A percentile compares a stretch with the other conserved stretches of the same genome.
Conservation (phyloP, 2,113 vertebrate genomes). For the Stigmatopora argus region DNA sequence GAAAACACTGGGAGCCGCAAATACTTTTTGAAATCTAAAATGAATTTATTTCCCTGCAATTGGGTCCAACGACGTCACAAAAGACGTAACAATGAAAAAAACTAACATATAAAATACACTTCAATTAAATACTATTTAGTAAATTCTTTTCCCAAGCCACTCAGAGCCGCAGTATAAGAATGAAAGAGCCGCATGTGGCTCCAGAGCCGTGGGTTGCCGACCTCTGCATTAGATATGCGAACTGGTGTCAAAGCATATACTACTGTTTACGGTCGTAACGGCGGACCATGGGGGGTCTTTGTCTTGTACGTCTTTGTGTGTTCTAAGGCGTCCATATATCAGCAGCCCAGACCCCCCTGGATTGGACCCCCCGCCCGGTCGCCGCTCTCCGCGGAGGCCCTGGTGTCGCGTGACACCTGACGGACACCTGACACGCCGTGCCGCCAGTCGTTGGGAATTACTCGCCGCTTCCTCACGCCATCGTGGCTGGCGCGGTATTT, state of each 20-base stretch:
- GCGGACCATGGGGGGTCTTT: not conserved
- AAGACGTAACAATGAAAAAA: too few relatives aligned
- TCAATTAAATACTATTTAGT: too few relatives aligned
- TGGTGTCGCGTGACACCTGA: not conserved
- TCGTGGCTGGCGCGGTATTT: not conserved
- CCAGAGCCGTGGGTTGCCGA: too few relatives aligned
- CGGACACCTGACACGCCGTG: not conserved
- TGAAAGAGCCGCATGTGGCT: too few relatives aligned
- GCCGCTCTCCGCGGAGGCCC: not conserved
- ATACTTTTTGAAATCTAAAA: too few relatives aligned
- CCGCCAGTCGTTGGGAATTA: not conserved
- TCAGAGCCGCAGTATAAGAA: too few relatives aligned
- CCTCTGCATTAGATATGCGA: too few relatives aligned
- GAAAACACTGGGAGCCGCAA: too few relatives aligned
- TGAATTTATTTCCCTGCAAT: too few relatives aligned
- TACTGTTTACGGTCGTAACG: not conserved
- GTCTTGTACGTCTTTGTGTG: constrained; percentile 5
- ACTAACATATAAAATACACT: too few relatives aligned
- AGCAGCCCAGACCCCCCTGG: not conserved
- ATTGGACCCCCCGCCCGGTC: not conserved
- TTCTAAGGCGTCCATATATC: constrained; percentile 3
- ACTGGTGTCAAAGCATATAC: not conserved
- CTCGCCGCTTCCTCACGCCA: not conserved
- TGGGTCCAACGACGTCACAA: too few relatives aligned
- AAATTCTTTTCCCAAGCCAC: too few relatives aligned